Conservation (phyloP, 2,888 invertebrate genomes). For the Drosophila recens region DNA sequence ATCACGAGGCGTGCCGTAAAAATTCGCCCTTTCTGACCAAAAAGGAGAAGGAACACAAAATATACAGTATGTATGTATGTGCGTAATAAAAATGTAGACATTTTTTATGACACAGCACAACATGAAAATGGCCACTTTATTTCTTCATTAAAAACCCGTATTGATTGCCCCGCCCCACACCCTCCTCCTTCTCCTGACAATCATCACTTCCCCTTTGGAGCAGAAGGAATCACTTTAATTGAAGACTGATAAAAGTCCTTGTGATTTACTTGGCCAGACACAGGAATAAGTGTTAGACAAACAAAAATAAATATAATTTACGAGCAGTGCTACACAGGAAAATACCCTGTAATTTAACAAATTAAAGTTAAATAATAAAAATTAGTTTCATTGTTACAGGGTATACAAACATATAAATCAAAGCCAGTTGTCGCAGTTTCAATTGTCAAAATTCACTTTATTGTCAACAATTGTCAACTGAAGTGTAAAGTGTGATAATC, state of each 20-base stretch:
- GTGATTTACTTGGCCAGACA: slow-evolving; percentile 49
- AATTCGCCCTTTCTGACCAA: slow-evolving; percentile 20
- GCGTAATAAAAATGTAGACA: slow-evolving; percentile 79
- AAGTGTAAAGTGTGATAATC: slow-evolving; percentile 27
- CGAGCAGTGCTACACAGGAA: background rate
- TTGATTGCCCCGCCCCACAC: slow-evolving; percentile 58
- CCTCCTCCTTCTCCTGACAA: background rate
- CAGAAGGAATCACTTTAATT: slow-evolving; percentile 28
- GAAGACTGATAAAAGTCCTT: slow-evolving; percentile 29
- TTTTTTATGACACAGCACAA: slow-evolving; percentile 70
- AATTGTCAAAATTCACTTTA: slow-evolving; percentile 2
- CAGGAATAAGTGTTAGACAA: slow-evolving; percentile 16
- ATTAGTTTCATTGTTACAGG: background rate
- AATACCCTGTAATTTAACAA: background rate
- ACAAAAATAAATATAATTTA: slow-evolving; percentile 21
- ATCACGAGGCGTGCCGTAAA: slow-evolving; percentile 45
- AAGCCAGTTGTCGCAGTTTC: background rate
- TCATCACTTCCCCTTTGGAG: background rate
- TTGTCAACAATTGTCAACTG: slow-evolving; percentile 18
- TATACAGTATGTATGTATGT: slow-evolving; percentile 18
- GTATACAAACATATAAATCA: slow-evolving; percentile 23
- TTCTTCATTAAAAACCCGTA: slow-evolving; percentile 79
- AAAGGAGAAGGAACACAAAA: background rate
- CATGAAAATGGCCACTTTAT: slow-evolving; percentile 76
- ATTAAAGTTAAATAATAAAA: too few species aligned